Evolutionary conservation across 2,888 invertebrate genomes (phyloP).

Genomic region (Pandemis heparana): DNA sequence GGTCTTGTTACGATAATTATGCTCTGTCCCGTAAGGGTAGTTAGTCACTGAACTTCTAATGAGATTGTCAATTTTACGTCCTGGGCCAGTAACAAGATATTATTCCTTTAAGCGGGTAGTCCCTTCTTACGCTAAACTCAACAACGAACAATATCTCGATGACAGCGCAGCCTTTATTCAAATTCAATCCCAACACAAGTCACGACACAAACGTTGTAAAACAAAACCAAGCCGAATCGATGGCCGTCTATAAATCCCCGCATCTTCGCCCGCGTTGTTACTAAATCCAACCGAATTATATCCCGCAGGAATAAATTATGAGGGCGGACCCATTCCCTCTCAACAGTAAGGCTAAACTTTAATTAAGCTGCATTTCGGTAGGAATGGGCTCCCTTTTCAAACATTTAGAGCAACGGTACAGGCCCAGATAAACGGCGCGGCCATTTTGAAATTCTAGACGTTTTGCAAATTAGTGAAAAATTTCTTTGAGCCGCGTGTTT

Average conservation of each 20-base stretch:
- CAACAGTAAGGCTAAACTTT: conserved; percentile 75
- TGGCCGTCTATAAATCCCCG: conserved; percentile 57
- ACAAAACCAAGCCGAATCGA: conserved; percentile 34
- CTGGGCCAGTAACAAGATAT: not conserved
- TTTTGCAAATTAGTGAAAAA: conserved; percentile 34
- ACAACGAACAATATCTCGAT: not conserved
- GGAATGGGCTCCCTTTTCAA: conserved; percentile 75
- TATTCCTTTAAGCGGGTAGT: no score
- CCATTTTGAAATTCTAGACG: conserved; percentile 41
- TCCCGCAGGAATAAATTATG: conserved; percentile 80
- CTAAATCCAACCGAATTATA: conserved; percentile 78
- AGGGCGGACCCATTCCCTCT: conserved; percentile 72
- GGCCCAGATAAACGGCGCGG: conserved; percentile 34
- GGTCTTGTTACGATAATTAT: no score
- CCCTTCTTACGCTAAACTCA: not conserved
- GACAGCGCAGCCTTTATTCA: not conserved
- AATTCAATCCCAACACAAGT: not conserved
- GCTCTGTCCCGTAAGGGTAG: no score
- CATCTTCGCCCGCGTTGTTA: conserved; percentile 69
- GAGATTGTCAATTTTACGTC: not conserved
- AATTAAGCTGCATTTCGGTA: conserved; percentile 79
- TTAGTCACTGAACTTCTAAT: not conserved
- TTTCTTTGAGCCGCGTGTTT: conserved; percentile 15
- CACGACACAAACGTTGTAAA: conserved; percentile 22
- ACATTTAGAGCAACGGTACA: conserved; percentile 61